Percentiles rank a stretch among this genome's conserved stretches.
phyloP scores from a whole-genome alignment of 2,113 vertebrate genomes.

The Dasyprocta punctata region DNA sequence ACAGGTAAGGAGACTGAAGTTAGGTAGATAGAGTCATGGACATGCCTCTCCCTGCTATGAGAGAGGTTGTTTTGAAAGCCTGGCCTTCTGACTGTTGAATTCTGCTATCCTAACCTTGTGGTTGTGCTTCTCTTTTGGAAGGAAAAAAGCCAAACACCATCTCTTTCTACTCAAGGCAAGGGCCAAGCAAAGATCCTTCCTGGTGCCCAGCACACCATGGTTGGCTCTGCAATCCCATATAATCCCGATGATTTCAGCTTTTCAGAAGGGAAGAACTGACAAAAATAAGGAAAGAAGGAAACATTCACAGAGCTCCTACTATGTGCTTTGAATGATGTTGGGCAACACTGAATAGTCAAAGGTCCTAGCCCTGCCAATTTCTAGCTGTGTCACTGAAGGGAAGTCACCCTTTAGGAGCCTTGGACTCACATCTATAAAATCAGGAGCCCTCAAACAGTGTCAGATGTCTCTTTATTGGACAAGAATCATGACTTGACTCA shows the following conservation, averaged over 20 bases:
- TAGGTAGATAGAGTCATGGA: not conserved
- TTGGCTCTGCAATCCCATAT: not conserved
- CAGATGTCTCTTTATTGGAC: not conserved
- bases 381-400: not conserved
- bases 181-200: not conserved
- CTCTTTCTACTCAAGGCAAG: not conserved
- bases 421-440: not conserved
- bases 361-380: not conserved
- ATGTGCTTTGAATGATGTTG: rapidly evolving
- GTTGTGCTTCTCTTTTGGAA: not conserved
- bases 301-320: rapidly evolving
- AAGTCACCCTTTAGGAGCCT: not conserved
- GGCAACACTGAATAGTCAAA: not conserved
- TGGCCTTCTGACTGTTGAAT: not conserved
- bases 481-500: not conserved
- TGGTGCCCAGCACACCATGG: too few species aligned
- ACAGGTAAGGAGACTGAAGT: not conserved
- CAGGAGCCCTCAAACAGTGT: not conserved
- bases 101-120: not conserved
- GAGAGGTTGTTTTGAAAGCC: not conserved
- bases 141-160: not conserved
- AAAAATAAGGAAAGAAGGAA: not conserved
- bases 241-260: not conserved
- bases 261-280: not conserved
- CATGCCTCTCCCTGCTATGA: rapidly evolving